Evolutionary conservation across 2,888 invertebrate species (phyloP).

Genomic region (Cephus pygmeus): DNA sequence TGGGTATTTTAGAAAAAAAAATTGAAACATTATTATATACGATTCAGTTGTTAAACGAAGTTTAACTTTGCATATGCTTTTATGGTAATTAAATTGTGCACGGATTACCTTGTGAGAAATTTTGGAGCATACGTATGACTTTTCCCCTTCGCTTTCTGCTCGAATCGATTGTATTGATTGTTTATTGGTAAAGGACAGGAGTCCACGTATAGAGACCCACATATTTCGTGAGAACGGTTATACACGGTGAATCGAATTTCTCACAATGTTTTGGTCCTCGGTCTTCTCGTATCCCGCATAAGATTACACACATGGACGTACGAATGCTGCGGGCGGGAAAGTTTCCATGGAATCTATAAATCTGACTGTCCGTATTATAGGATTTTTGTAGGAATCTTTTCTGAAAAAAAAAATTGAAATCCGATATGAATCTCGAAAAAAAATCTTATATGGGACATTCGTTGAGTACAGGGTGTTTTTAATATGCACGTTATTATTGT

Average conservation of each 20-base stretch:
- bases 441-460: background rate
- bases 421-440: background rate
- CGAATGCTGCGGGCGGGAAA: slow-evolving; percentile 29
- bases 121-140: background rate
- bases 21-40: background rate
- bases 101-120: background rate
- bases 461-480: background rate
- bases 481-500: background rate
- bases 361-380: background rate
- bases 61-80: background rate
- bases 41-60: no score
- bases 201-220: slow-evolving; percentile 34
- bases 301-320: slow-evolving; percentile 26
- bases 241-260: slow-evolving; percentile 35
- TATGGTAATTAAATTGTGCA: background rate
- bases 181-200: background rate
- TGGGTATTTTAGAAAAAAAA: slow-evolving; percentile 23
- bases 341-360: slow-evolving; percentile 2
- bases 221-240: slow-evolving; percentile 52
- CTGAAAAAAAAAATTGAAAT: background rate
- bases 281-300: slow-evolving; percentile 43
- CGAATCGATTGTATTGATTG: background rate
- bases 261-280: slow-evolving; percentile 32
- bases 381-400: background rate
- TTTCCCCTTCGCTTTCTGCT: background rate